Evolutionary conservation across 2,113 vertebrate genomes (phyloP).

Genomic region (Delphinus delphis): DNA sequence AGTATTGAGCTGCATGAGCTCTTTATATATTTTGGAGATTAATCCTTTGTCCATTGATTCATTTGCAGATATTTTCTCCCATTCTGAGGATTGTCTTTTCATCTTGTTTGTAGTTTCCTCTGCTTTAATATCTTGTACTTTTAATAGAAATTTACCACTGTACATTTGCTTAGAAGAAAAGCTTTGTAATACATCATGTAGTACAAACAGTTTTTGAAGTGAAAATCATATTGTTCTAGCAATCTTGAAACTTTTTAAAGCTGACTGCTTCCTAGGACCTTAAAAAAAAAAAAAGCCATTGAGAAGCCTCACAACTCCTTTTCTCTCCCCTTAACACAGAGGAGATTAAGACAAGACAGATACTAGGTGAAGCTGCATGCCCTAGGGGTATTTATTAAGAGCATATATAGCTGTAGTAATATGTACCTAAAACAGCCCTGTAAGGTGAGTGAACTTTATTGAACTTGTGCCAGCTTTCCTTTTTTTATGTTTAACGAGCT

Average conservation of each 20-base stretch:
- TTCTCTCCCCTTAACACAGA: background rate
- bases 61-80: too few species aligned
- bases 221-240: background rate
- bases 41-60: too few species aligned
- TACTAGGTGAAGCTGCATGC: background rate
- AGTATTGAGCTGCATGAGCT: too few species aligned
- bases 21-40: too few species aligned
- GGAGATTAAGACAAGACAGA: background rate
- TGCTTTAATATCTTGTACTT: slow-evolving; percentile 10
- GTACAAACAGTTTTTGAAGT: background rate
- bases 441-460: background rate
- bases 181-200: background rate
- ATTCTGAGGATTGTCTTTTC: too few species aligned
- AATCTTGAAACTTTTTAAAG: background rate
- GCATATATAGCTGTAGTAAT: background rate
- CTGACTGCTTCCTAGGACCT: background rate
- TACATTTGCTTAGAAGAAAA: background rate
- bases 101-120: too few species aligned
- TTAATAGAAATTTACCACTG: background rate
- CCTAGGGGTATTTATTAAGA: background rate
- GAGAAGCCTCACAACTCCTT: background rate
- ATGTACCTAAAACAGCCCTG: background rate
- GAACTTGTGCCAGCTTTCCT: background rate
- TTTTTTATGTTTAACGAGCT: background rate
- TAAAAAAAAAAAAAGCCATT: background rate